Conservation (phyloP, 2,113 vertebrate genomes). For the Dromas ardeola region DNA sequence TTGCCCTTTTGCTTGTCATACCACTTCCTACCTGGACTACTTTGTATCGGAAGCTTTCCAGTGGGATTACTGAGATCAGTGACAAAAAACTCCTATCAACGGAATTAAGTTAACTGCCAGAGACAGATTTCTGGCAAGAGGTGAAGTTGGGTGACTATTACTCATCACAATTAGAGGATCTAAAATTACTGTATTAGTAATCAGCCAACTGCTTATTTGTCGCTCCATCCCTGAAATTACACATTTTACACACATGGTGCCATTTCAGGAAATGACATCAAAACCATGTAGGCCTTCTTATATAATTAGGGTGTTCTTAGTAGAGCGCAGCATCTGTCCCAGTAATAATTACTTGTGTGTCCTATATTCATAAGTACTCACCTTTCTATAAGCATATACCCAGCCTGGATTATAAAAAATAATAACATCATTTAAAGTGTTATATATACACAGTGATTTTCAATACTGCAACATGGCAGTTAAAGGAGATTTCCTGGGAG, state of each 20-base stretch:
- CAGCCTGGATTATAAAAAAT: background rate
- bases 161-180: conserved; percentile 41
- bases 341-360: background rate
- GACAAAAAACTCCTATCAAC: background rate
- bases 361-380: background rate
- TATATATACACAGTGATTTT: background rate
- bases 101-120: background rate
- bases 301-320: background rate
- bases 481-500: background rate
- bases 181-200: conserved; percentile 50
- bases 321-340: background rate
- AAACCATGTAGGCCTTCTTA: conserved; percentile 1
- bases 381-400: background rate
- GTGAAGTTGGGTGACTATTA: conserved; percentile 26
- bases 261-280: conserved; percentile 51
- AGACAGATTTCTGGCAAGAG: conserved; percentile 48
- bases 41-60: background rate
- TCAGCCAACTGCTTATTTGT: conserved; percentile 51
- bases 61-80: background rate
- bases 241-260: background rate
- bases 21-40: background rate
- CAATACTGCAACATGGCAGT: background rate
- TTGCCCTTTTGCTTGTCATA: background rate
- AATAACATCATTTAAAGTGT: background rate
- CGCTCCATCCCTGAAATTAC: background rate